Evolutionary conservation across 30 jellyfish, hydroid and myxozoan species (phyloP), one percentile per base, ranked within the genome.

Genomic region (Nemopilema nomurai): DNA sequence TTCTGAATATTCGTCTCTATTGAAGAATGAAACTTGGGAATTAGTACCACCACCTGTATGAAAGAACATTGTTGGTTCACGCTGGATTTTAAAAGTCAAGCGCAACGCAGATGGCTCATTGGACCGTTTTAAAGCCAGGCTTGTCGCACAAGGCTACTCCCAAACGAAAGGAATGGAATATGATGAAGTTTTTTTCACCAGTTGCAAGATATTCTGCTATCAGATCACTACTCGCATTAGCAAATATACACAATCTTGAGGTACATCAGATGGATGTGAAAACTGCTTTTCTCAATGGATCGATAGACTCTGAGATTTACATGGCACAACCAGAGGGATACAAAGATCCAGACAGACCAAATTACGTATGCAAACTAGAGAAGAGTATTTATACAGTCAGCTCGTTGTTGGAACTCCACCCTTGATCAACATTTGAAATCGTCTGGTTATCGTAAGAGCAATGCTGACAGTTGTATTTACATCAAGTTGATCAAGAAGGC

Each of bases 1-100:
- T 19, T 7, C 65, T 25, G 96, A 78, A 49, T 77, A 50, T 66
- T 23, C 33, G 17, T 85, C 94, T n/a, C 32, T 85, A 17, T 7
- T 74, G 31, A 51, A 85, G 53, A 85, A 85, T 76, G 69, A 50
- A 19, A 85, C 90, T 16, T 85, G 89, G 94, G 86, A 85, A 18
- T 63, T 85, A 19, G 90, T 85, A 9, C 69, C 75, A 22, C 51
- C 30, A 18, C 90, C 94, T 25, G 52, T 27, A 30, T 90, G 81
- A 8, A 85, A 67, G 69, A 85, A 84, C 71, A 49, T 74, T 31
- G 84, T 74, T 26, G 71, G 84, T 8, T 25, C 69, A 18, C 53
- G 27, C 53, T 74, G 84, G 84, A 49, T 74, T 49, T 74, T 18
- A 52, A 70, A 83, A 49, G 80, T 71, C 50, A 70, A 83, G 70